Base-by-base conservation (phyloP, 2,888 invertebrate species). In the Piscicola geometra region DNA sequence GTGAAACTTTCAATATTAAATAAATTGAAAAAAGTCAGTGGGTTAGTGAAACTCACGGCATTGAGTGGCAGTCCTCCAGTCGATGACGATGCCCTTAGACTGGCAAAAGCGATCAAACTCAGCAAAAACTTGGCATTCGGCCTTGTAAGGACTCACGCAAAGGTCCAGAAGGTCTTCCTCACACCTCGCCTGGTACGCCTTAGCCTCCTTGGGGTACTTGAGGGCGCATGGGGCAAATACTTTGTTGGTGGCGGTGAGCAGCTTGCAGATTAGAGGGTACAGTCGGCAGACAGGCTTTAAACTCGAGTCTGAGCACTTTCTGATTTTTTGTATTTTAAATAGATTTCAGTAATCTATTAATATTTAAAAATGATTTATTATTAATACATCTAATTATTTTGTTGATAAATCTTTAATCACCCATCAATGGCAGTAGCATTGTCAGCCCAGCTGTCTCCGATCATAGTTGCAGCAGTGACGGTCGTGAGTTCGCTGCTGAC, bases 381-480 rank as follows among this genome's bases (percentile, higher is more conserved):
- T 56, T 15, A n/a, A n/a, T n/a, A n/a, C n/a, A n/a, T n/a, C n/a
- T n/a, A 56, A 15, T 25, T 56, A 56, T 15, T 56, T 56, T 25
- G n/a, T 18, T 35, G 5, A 28, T 2, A 67, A 12, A 5, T 28
- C 12, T 9, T 67, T 21, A 67, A 15, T 67, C 28, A 67, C 67
- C 67, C 67, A 67, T 67, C 30, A 9, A 35, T 28, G 28, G 67
- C 33, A 3, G 18, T 35, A 15, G 12, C 67, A 67, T 35, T 67
- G 28, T 71, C 28, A 2, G 56, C 25, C 50, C n/a, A 47, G 56
- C 33, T 71, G 12, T n/a, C 71, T n/a, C 71, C 71, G 2, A 71
- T 32, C 28, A 28, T 18, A 36, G 36, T 71, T 0, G 52, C 71
- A n/a, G 50, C 41, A 52, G 36, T 52, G n/a, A 15, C 25, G 2